Conservation (phyloP, 2,797 vertebrate species). For the Galago senegalensis region DNA sequence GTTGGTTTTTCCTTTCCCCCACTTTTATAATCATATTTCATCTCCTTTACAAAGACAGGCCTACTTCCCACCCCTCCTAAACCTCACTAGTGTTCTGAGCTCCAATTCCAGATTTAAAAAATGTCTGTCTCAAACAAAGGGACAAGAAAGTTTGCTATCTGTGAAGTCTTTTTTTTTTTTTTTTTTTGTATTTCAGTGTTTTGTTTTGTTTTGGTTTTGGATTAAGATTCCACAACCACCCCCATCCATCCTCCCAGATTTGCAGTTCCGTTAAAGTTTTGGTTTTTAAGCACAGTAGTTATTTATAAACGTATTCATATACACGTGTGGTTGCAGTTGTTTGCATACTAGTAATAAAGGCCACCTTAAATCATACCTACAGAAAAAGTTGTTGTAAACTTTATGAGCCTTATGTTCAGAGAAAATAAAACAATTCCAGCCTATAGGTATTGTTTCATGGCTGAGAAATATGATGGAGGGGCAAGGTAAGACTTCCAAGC, state of each 20-base stretch:
- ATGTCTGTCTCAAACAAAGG: background rate
- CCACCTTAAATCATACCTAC: background rate
- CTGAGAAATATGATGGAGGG: background rate
- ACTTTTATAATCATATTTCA: background rate
- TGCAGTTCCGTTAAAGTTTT: background rate
- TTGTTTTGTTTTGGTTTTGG: background rate
- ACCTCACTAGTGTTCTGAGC: background rate
- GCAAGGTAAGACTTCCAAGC: background rate
- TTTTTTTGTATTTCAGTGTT: background rate
- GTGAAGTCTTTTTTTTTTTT: background rate
- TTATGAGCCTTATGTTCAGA: background rate
- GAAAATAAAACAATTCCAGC: constrained; percentile 6
- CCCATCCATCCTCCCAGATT: background rate
- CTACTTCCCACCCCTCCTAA: background rate
- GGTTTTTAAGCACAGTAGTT: background rate
- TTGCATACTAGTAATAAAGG: background rate
- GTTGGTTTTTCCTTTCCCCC: background rate
- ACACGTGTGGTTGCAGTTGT: background rate
- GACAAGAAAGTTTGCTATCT: background rate
- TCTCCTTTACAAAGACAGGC: background rate
- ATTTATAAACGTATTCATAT: background rate
- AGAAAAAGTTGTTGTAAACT: background rate
- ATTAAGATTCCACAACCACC: background rate
- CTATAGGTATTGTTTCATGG: background rate
- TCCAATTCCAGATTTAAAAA: background rate